Evolutionary conservation across 2,888 invertebrate species (phyloP), one percentile per base, ranked within the genome.

Genomic region (Slavum lentiscoides): DNA sequence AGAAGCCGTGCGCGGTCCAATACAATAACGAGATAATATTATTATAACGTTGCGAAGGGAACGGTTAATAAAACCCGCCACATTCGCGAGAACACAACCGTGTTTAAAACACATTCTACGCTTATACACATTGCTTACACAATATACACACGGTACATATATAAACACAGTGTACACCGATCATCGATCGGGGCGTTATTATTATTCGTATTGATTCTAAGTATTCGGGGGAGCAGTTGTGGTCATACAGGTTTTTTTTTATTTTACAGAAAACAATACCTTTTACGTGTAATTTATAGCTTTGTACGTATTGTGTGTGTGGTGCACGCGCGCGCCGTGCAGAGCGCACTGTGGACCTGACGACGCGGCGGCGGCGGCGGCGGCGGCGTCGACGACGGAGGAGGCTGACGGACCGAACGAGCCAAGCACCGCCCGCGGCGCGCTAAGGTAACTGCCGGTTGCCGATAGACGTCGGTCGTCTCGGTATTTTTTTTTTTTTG

Each of bases 251-350:
- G 75, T 76, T 76, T 76, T 23, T 55, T 64, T 30, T 75, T 67
- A 19, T 67, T 75, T 59, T 43, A 75, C 43, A 67, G 67, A 76
- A 76, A 68, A 76, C 75, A 76, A 76, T 76, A 49, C 75, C 75
- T 76, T 68, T 76, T 49, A n/a, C 67, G 68, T 13, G 49, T 76
- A 68, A 76, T 76, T 68, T 76, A 76, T 76, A 49, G 30, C 30
- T 23, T 30, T 8, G 58, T 75, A 75, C 9, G 39, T 75, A 75
- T 66, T 66, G 58, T 76, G 39, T 59, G 30, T 30, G 30, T 30
- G 30, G n/a, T 39, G 30, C 23, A 49, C 23, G 9, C 30, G 1
- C 67, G 8, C 43, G 21, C 30, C 37, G 58, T 3, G 19, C 9
- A 39, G 13, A 4, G n/a, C 55, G 23, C 39, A 23, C 1, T 30